These are phyloP conservation scores for Acanthornis magna DNA, from an alignment of 2,797 vertebrate species.

Conservation along the genomic window DNA sequence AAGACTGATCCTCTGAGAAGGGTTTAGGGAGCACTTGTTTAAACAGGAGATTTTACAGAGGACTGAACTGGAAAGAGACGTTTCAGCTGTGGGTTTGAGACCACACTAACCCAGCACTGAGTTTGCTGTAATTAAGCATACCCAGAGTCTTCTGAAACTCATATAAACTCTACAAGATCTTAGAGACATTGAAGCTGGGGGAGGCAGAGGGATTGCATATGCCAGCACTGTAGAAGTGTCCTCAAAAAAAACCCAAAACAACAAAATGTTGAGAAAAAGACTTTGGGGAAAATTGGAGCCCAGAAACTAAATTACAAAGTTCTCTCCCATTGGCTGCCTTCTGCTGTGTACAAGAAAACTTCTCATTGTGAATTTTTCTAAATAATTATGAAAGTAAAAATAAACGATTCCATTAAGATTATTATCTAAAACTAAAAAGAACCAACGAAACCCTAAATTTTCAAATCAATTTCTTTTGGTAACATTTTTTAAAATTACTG, in stretches of 20 bases:
- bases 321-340: neutral
- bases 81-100: neutral
- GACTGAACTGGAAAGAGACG: neutral
- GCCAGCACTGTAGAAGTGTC: accelerated
- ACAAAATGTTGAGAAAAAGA: neutral
- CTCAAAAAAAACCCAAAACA: neutral
- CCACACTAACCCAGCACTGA: neutral
- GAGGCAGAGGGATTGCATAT: neutral
- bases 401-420: neutral
- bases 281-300: neutral
- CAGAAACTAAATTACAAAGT: neutral
- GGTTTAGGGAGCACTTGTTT: neutral
- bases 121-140: neutral
- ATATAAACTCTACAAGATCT: neutral
- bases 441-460: neutral
- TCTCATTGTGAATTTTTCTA: neutral
- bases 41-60: neutral
- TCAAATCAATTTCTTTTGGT: neutral
- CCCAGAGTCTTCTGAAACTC: neutral
- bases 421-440: neutral
- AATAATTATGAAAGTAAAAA: neutral
- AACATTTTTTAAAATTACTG: neutral
- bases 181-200: neutral
- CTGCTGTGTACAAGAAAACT: neutral
- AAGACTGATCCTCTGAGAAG: neutral